A percentile compares a stretch with the other conserved stretches of the same genome.
Evolutionary conservation across 2,888 invertebrate genomes (phyloP).

Genomic region (Dynastes grantii): DNA sequence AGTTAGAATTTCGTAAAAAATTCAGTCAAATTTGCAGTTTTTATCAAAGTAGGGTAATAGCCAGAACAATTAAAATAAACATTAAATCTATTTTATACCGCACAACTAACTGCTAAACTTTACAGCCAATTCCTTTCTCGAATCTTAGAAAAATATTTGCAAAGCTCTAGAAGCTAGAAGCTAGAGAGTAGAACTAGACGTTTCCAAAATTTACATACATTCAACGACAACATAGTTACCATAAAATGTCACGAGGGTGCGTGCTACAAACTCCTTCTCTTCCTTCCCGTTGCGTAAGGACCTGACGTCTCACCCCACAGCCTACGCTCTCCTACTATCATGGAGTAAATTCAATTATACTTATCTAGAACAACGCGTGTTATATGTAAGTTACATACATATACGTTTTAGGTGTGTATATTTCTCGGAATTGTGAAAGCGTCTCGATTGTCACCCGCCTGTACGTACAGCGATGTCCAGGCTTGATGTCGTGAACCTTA

Average conservation of each 20-base stretch:
- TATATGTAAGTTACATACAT: not conserved
- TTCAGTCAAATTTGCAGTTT: too few relatives aligned
- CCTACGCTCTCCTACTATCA: not conserved
- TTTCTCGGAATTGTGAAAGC: slow-evolving; percentile 1
- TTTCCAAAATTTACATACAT: not conserved
- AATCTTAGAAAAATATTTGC: slow-evolving; percentile 25
- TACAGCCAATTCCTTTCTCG: not conserved
- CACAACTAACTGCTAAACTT: too few relatives aligned
- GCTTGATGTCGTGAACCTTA: not conserved
- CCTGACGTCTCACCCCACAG: not conserved
- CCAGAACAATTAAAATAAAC: too few relatives aligned
- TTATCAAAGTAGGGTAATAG: too few relatives aligned
- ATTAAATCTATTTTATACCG: too few relatives aligned
- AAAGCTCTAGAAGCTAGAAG: not conserved
- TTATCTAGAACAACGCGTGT: slow-evolving; percentile 38
- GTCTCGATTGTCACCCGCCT: not conserved
- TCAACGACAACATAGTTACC: slow-evolving; percentile 14
- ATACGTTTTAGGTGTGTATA: not conserved
- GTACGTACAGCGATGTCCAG: not conserved
- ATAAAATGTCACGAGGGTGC: slow-evolving; percentile 13
- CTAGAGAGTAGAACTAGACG: not conserved
- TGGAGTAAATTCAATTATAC: slow-evolving; percentile 34
- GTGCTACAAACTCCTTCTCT: not conserved
- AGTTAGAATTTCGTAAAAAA: too few relatives aligned
- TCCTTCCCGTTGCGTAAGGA: not conserved